Percentiles rank a stretch among this genome's conserved stretches.
Evolutionary conservation across 2,113 vertebrate species (phyloP).

Genomic region (Glaucomys volans): DNA sequence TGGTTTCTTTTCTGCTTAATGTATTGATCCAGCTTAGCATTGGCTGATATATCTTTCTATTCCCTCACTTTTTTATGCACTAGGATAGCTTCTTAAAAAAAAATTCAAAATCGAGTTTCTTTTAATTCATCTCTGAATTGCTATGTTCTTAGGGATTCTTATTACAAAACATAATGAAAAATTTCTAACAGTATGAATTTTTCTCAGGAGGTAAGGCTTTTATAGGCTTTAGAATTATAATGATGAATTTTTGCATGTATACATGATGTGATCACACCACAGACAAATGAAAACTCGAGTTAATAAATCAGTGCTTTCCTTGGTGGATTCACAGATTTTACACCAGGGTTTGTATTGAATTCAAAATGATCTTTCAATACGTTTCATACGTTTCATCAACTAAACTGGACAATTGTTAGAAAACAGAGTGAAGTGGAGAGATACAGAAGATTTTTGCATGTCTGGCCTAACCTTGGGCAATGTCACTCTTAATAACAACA

Average conservation of each 20-base stretch:
- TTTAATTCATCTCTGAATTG: neutral
- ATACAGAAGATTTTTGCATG: neutral
- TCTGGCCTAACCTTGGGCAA: neutral
- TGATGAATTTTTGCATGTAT: conserved; percentile 20
- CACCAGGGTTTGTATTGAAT: conserved; percentile 22
- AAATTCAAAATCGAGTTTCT: conserved; percentile 7
- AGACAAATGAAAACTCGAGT: neutral
- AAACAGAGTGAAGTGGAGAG: neutral
- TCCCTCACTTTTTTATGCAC: neutral
- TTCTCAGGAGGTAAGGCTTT: neutral
- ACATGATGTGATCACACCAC: neutral
- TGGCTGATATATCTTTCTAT: neutral
- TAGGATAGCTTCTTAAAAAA: neutral
- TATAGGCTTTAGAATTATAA: neutral
- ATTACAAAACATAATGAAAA: conserved; percentile 28
- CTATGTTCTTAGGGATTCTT: neutral
- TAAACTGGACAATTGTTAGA: neutral
- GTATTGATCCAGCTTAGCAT: neutral
- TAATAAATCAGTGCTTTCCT: neutral
- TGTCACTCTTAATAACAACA: conserved; percentile 59
- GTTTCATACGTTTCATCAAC: conserved; percentile 61
- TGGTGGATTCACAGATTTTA: conserved; percentile 45
- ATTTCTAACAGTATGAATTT: neutral
- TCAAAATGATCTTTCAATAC: conserved; percentile 35
- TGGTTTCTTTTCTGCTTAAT: neutral